Percentiles rank a stretch among this genome's conserved stretches.
Conservation (phyloP, 2,888 invertebrate species). For the Yponomeuta malinellus region DNA sequence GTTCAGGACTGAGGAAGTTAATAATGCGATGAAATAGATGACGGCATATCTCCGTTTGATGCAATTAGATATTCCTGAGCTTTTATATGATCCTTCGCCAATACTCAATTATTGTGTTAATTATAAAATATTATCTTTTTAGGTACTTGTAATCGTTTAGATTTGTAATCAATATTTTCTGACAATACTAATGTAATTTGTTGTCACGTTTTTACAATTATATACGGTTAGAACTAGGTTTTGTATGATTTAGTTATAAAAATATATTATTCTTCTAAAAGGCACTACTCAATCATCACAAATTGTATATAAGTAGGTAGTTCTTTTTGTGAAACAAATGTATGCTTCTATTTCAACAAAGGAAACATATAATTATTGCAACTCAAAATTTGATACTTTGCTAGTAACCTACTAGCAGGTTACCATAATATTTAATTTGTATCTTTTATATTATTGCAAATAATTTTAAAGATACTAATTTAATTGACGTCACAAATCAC, state of each 20-base stretch:
- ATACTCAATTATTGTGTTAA: constrained; percentile 26
- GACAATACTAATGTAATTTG: constrained; percentile 20
- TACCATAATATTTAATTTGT: constrained; percentile 45
- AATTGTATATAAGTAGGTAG: neutral
- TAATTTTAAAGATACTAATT: constrained; percentile 34
- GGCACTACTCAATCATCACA: constrained; percentile 20
- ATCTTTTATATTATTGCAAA: constrained; percentile 42
- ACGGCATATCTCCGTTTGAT: constrained; percentile 11
- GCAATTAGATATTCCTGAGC: constrained; percentile 15
- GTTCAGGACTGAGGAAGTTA: too few relatives aligned
- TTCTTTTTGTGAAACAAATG: constrained; percentile 2
- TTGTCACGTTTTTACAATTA: constrained; percentile 19
- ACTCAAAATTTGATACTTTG: constrained; percentile 37
- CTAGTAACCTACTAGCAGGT: constrained; percentile 63
- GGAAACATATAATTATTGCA: constrained; percentile 18
- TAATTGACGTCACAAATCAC: constrained; percentile 12
- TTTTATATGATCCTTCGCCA: constrained; percentile 20
- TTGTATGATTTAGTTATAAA: constrained; percentile 18
- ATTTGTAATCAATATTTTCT: neutral
- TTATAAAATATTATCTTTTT: constrained; percentile 1
- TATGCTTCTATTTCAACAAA: neutral
- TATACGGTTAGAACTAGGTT: constrained; percentile 12
- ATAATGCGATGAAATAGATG: neutral
- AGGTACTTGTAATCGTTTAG: constrained; percentile 3
- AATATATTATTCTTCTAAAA: constrained; percentile 22